Percentiles rank a stretch among this genome's conserved stretches.
phyloP scores from a whole-genome alignment of 1,140 invertebrate genomes.

The Oryzaephilus surinamensis region DNA sequence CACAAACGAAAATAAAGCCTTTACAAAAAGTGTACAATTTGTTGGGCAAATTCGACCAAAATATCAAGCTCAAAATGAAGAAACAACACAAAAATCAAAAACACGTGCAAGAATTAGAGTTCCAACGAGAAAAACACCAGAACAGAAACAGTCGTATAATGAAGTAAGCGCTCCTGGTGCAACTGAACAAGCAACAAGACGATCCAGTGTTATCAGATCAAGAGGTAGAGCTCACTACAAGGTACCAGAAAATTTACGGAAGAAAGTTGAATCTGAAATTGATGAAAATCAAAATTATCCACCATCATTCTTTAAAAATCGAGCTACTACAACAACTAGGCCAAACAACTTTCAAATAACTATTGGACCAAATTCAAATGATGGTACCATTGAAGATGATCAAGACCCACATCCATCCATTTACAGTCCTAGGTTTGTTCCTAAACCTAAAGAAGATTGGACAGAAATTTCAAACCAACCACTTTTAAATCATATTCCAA shows the following conservation, averaged over 20 bases:
- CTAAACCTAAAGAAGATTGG: conserved; percentile 8
- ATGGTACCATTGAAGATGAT: conserved; percentile 21
- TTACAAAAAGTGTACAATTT: conserved; percentile 19
- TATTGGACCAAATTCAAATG: conserved; percentile 20
- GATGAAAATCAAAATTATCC: conserved; percentile 32
- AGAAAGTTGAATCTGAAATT: conserved; percentile 20
- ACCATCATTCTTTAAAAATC: conserved; percentile 20
- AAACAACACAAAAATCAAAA: conserved; percentile 14
- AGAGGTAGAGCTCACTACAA: conserved; percentile 27
- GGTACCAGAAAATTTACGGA: conserved; percentile 19
- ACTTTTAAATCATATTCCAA: conserved; percentile 9
- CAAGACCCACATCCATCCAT: conserved; percentile 28
- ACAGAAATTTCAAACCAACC: conserved; percentile 3
- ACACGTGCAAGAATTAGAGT: conserved; percentile 22
- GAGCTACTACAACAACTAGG: conserved; percentile 9
- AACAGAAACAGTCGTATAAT: conserved; percentile 8
- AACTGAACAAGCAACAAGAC: conserved; percentile 19
- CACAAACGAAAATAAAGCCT: conserved; percentile 2
- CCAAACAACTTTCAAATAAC: conserved; percentile 29
- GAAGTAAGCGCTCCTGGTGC: conserved; percentile 12
- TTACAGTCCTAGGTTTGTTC: conserved; percentile 19
- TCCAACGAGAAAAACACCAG: conserved; percentile 18
- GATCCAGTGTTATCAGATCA: conserved; percentile 8
- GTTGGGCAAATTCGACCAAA: conserved; percentile 33
- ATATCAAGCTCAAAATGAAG: conserved; percentile 17